Base-by-base conservation (phyloP, 2,888 invertebrate species). In the Erebia aethiops region DNA sequence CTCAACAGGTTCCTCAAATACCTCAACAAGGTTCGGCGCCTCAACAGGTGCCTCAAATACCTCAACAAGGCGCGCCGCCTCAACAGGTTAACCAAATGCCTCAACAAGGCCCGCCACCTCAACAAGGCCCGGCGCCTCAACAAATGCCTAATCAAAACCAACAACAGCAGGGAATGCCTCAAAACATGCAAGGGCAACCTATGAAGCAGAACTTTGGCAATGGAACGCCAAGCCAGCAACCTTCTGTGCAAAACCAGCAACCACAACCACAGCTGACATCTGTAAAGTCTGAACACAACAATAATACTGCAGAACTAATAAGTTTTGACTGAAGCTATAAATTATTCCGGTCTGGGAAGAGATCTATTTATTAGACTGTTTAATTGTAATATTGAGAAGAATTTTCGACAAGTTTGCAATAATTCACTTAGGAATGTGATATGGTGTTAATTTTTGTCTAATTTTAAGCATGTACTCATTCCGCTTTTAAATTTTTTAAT, bases 281-380 rank as follows among this genome's bases (percentile, higher is more conserved):
- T 0, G 82, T 84, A 0, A 92, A 92, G 72, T 82, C 92, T 13
- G 92, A 92, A 81, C 83, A 86, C 69, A 92, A 92, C 75, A 92
- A 90, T 74, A 92, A 91, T 72, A 97, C 97, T 2, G 97, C 96
- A 16, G 97, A 97, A 88, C 92, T 97, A 52, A 97, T 97, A 77
- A 96, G 96, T 83, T 97, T 97, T 79, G 97, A 97, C 92, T 97
- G 94, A 95, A 83, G 76, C 51, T 66, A 35, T 35, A 68, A 69
- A 72, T 57, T 61, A 70, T 67, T 69, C 54, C 69, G 73, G 71
- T 69, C 72, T 71, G 78, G 75, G 70, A 76, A 81, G 75, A 78
- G 76, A 82, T 84, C 78, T 84, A 82, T 84, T 84, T 83, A 80
- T 81, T 82, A 78, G 81, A 84, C 85, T 86, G 84, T 85, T 81